Evolutionary conservation across 2,113 vertebrate species (phyloP).

Genomic region (Phaetusa simplex): DNA sequence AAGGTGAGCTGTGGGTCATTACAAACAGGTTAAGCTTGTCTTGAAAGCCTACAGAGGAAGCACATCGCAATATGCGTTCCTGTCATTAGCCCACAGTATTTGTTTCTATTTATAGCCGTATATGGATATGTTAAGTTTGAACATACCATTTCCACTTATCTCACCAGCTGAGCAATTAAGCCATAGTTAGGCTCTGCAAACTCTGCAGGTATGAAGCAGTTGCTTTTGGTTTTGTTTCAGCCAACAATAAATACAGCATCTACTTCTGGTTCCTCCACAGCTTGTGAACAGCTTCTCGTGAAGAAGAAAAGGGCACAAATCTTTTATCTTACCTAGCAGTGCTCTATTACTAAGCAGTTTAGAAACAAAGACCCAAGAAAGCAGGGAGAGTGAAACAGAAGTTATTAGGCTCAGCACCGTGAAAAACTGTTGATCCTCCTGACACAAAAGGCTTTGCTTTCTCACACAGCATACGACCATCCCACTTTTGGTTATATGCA

Average conservation of each 20-base stretch:
- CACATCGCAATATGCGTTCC: neutral
- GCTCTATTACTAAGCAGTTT: neutral
- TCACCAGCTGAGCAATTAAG: neutral
- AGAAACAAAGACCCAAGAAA: neutral
- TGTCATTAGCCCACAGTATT: neutral
- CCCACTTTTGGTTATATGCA: neutral
- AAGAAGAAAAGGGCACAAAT: neutral
- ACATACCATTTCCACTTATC: neutral
- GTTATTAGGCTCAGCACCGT: neutral
- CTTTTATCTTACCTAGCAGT: neutral
- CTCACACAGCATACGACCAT: fast-evolving
- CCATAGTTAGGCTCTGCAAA: neutral
- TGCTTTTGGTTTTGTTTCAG: neutral
- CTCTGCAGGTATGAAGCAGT: neutral
- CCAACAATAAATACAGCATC: neutral
- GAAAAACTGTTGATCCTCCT: neutral
- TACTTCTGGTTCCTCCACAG: neutral
- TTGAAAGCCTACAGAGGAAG: neutral
- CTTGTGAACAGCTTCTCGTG: neutral
- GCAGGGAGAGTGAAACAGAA: neutral
- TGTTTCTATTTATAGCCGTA: neutral
- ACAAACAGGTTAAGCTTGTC: neutral
- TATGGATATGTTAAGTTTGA: neutral
- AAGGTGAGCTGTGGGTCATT: neutral
- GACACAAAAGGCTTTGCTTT: neutral